Conservation (phyloP, 2,888 invertebrate genomes). For the Scaptomyza polygonia region DNA sequence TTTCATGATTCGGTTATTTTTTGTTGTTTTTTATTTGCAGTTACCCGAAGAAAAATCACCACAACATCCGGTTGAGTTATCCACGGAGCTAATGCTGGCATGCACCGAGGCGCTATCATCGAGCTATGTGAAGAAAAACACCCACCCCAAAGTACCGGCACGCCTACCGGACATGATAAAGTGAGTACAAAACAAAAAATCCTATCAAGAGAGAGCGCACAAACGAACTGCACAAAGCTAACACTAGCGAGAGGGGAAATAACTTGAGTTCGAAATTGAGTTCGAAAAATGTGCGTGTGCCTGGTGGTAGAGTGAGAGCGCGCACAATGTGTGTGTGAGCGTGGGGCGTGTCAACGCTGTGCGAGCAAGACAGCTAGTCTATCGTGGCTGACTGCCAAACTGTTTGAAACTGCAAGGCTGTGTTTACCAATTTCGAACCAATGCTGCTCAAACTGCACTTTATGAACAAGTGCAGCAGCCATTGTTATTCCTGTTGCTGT, state of each 20-base stretch:
- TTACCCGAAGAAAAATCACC: slow-evolving; percentile 85
- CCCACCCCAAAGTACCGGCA: slow-evolving; percentile 84
- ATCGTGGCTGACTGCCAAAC: slow-evolving; percentile 13
- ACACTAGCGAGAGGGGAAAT: slow-evolving; percentile 41
- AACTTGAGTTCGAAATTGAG: slow-evolving; percentile 52
- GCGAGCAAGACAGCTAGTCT: slow-evolving; percentile 37
- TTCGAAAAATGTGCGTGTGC: slow-evolving; percentile 53
- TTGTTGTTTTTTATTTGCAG: slow-evolving; percentile 70
- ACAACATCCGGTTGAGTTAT: slow-evolving; percentile 84
- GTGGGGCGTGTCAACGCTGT: slow-evolving; percentile 61
- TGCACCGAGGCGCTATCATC: slow-evolving; percentile 84
- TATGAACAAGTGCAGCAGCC: slow-evolving; percentile 49
- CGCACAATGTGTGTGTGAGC: slow-evolving; percentile 7
- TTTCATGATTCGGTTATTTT: slow-evolving; percentile 17
- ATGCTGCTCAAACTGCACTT: slow-evolving; percentile 29
- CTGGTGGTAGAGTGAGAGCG: slow-evolving; percentile 1
- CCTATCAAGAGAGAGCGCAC: slow-evolving; percentile 10
- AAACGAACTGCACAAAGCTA: slow-evolving; percentile 34
- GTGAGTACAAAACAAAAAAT: slow-evolving; percentile 76
- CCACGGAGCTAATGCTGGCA: slow-evolving; percentile 84
- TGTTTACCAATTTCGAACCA: slow-evolving; percentile 29
- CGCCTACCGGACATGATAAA: slow-evolving; percentile 85
- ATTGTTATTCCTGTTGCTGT: slow-evolving; percentile 30
- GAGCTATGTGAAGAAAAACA: slow-evolving; percentile 83
- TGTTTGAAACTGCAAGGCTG: slow-evolving; percentile 10